Conservation (phyloP, 2,797 vertebrate genomes). For the Hafferia zeledoni region DNA sequence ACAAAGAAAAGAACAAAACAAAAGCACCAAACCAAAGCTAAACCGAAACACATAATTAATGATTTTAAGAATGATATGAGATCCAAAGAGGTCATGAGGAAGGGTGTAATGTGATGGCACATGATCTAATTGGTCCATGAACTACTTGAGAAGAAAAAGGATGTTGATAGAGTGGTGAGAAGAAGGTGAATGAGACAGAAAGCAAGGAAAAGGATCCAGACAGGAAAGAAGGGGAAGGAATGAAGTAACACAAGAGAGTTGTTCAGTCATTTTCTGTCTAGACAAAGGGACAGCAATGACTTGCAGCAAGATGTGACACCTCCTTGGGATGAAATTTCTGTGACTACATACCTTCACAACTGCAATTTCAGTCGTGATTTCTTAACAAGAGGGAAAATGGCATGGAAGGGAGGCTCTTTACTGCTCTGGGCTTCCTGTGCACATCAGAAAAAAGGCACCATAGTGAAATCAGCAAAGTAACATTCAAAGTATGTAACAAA, state of each 20-base stretch:
- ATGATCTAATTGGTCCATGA: neutral
- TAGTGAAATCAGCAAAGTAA: conserved; percentile 25
- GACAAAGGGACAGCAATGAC: neutral
- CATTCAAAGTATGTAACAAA: conserved; percentile 44
- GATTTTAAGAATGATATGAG: neutral
- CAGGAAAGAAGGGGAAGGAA: neutral
- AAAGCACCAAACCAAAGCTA: neutral
- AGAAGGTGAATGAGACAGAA: neutral
- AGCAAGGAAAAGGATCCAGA: neutral
- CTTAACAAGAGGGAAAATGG: conserved; percentile 37
- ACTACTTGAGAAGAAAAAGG: neutral
- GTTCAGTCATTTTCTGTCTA: conserved; percentile 3
- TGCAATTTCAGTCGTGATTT: neutral
- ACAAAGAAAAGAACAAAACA: neutral
- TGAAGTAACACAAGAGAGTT: neutral
- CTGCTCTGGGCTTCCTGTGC: neutral
- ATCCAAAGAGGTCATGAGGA: neutral
- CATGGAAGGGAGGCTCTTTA: conserved; percentile 7
- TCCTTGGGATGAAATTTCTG: neutral
- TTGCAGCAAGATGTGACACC: neutral
- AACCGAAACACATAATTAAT: neutral
- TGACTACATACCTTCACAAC: conserved; percentile 20
- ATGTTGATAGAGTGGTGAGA: neutral
- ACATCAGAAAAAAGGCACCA: neutral
- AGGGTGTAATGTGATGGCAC: neutral